phyloP scores from a whole-genome alignment of 1,140 invertebrate genomes.

The Melitaea cinxia region DNA sequence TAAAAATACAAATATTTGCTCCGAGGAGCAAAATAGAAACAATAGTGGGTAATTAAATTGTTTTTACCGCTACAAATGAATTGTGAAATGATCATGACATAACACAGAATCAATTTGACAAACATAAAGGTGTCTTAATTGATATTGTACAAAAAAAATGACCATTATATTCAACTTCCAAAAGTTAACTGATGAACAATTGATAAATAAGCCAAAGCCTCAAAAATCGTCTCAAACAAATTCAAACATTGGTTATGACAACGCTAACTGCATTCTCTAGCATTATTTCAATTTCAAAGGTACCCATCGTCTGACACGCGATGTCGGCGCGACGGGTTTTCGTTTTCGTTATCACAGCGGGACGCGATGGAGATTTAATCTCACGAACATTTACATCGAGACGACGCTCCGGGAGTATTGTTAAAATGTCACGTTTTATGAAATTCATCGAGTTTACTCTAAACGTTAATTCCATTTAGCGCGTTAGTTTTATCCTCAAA shows the following conservation, averaged over 20 bases:
- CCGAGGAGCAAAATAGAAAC: too few species aligned
- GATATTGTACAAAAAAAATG: too few species aligned
- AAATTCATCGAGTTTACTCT: constrained; percentile 9
- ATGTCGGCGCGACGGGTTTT: constrained; percentile 2
- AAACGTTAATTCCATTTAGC: constrained; percentile 9
- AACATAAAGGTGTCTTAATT: too few species aligned
- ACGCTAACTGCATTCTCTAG: constrained; percentile 1
- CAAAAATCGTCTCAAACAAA: neutral
- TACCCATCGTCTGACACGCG: neutral
- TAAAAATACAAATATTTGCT: too few species aligned
- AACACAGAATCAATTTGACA: too few species aligned
- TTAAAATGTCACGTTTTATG: constrained; percentile 11
- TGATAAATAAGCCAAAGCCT: neutral
- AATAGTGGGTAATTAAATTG: too few species aligned
- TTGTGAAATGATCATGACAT: too few species aligned
- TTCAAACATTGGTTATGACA: neutral
- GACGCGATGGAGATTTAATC: constrained; percentile 14
- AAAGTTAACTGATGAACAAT: neutral
- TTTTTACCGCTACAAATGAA: too few species aligned
- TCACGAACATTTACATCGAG: constrained; percentile 13
- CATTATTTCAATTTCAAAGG: constrained; percentile 11
- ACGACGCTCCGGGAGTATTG: constrained; percentile 3
- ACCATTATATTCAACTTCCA: too few species aligned
- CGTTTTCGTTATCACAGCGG: constrained; percentile 17
- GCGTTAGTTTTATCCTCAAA: neutral